These are phyloP conservation scores for Knipowitschia caucasica DNA, from an alignment of 2,797 vertebrate genomes.

Conservation along the genomic window DNA sequence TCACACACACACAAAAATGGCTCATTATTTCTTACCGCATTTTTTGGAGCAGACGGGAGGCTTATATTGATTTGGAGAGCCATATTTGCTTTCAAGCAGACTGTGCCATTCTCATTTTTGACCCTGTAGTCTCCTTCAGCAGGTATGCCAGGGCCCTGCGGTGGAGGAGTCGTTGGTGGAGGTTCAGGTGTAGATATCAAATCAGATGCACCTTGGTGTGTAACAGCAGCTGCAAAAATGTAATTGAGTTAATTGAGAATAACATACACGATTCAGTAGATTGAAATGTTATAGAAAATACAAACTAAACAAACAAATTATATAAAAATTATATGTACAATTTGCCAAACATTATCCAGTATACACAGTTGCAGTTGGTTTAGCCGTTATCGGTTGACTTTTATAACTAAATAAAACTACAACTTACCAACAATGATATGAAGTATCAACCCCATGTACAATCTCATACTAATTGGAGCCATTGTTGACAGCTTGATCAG, in stretches of 20 bases:
- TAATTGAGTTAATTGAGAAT: not conserved
- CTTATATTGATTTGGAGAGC: constrained; percentile 88
- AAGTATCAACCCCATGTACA: constrained; percentile 41
- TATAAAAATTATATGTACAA: too few species aligned
- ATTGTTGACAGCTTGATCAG: constrained; percentile 46
- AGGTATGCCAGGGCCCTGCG: constrained; percentile 69
- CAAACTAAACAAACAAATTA: too few species aligned
- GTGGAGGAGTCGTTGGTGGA: constrained; percentile 48
- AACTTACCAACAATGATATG: constrained; percentile 66
- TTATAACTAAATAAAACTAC: not conserved
- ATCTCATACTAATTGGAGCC: constrained; percentile 39
- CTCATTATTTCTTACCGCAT: constrained; percentile 57
- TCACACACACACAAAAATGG: not conserved
- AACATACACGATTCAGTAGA: not conserved
- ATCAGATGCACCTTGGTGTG: constrained; percentile 53
- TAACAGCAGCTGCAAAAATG: constrained; percentile 40
- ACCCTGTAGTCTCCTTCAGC: constrained; percentile 76
- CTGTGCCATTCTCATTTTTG: constrained; percentile 54
- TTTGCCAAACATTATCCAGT: too few species aligned
- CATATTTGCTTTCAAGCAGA: constrained; percentile 75
- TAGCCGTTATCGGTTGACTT: too few species aligned
- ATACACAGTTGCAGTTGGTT: too few species aligned
- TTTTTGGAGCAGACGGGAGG: constrained; percentile 61
- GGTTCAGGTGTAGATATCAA: constrained; percentile 51
- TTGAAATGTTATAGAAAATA: not conserved